These are phyloP conservation scores for Lordiphosa andalusiaca DNA, from an alignment of 2,888 invertebrate species.

Conservation along the genomic window DNA sequence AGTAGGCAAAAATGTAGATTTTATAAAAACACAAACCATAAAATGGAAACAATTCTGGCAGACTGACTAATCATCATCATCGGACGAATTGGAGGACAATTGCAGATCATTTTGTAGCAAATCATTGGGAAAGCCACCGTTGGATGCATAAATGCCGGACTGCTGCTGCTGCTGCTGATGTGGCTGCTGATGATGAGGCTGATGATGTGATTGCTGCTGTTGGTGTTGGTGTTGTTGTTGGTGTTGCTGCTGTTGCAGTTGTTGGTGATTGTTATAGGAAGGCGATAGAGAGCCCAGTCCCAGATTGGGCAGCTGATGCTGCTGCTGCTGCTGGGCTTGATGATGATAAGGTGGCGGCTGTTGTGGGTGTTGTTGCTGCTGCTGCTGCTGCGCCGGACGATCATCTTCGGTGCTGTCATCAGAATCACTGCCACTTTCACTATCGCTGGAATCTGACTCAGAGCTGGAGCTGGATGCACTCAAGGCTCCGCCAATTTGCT, in stretches of 20 bases:
- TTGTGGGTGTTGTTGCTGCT: conserved; percentile 45
- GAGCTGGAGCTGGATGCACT: conserved; percentile 79
- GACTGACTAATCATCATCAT: conserved; percentile 79
- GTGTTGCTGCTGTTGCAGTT: conserved; percentile 42
- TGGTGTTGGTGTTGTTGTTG: conserved; percentile 40
- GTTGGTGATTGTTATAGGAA: conserved; percentile 35
- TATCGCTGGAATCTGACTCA: conserved; percentile 79
- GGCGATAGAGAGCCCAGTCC: conserved; percentile 67
- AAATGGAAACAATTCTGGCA: conserved; percentile 26
- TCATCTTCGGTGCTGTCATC: conserved; percentile 78
- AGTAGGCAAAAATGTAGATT: conserved; percentile 12
- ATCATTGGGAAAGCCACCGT: conserved; percentile 76
- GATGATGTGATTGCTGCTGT: conserved; percentile 36
- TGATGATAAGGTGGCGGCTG: conserved; percentile 33
- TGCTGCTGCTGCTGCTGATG: conserved; percentile 64
- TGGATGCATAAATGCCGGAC: conserved; percentile 72
- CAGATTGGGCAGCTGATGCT: conserved; percentile 70
- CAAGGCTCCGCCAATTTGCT: conserved; percentile 79
- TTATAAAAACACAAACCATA: conserved; percentile 9
- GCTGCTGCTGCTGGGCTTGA: conserved; percentile 44
- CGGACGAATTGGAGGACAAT: conserved; percentile 91
- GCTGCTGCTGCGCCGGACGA: conserved; percentile 46
- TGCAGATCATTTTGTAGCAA: conserved; percentile 91
- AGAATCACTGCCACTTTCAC: conserved; percentile 79
- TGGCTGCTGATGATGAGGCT: conserved; percentile 35